These are phyloP conservation scores for Coenobita brevimanus DNA, from an alignment of 1,140 invertebrate species.

Conservation along the genomic window DNA sequence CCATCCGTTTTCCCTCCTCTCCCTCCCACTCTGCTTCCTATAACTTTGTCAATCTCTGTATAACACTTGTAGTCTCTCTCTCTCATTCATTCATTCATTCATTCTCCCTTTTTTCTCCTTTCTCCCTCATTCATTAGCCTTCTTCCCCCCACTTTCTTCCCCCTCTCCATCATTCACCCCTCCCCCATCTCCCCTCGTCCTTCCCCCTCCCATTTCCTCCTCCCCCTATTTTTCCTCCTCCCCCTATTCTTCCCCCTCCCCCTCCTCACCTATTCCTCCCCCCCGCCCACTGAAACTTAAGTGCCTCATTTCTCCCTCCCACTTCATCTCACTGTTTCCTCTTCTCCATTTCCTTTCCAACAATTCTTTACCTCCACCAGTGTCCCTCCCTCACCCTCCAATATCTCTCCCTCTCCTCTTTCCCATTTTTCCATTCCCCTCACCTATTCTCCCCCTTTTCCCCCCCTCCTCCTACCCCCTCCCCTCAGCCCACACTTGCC, in stretches of 20 bases:
- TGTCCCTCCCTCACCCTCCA: conserved; percentile 18
- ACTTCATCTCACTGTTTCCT: neutral
- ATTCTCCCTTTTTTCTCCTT: neutral
- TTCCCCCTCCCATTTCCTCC: neutral
- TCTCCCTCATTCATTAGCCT: neutral
- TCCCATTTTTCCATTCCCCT: neutral
- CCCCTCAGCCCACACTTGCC: neutral
- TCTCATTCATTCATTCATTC: neutral
- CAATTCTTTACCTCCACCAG: neutral
- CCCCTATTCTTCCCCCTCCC: neutral
- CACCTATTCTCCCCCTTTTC: neutral
- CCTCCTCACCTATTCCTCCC: neutral
- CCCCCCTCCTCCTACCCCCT: neutral
- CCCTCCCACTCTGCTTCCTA: neutral
- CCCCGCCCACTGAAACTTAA: neutral
- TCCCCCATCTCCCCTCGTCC: neutral
- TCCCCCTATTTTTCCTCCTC: neutral
- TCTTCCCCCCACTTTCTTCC: neutral
- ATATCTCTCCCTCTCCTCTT: neutral
- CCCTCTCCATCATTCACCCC: neutral
- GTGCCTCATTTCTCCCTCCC: neutral
- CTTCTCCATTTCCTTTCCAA: neutral
- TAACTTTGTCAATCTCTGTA: too few relatives aligned
- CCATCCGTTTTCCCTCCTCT: neutral
- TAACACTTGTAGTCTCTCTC: too few relatives aligned